A percentile compares a stretch with the other conserved stretches of the same genome.
These are phyloP conservation scores for Pelecanoides urinatrix DNA, from an alignment of 2,113 vertebrate species.

Conservation along the genomic window DNA sequence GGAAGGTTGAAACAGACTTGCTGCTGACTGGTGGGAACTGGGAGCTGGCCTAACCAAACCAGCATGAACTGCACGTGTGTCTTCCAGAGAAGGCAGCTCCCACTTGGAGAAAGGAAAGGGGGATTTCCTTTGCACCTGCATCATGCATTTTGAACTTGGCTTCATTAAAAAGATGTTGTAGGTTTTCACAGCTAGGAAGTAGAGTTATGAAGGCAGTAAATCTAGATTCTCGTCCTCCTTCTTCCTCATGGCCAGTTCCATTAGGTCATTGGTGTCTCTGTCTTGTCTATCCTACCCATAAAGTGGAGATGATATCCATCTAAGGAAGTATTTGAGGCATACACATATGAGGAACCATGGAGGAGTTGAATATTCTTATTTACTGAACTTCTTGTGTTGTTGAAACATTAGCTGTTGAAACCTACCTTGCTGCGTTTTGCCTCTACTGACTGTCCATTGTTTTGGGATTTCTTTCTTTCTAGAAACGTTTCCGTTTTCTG, in stretches of 20 bases:
- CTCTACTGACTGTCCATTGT: background rate
- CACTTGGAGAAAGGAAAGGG: background rate
- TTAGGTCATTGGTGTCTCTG: background rate
- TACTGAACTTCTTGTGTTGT: background rate
- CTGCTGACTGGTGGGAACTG: background rate
- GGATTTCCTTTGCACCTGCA: background rate
- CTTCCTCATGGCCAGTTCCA: background rate
- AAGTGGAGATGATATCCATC: background rate
- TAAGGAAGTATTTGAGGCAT: background rate
- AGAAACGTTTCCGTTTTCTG: conserved; percentile 79
- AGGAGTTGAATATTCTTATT: background rate
- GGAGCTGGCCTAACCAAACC: background rate
- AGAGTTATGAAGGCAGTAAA: background rate
- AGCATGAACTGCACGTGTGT: accelerated
- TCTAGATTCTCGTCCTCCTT: background rate
- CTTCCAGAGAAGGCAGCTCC: background rate
- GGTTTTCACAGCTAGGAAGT: background rate
- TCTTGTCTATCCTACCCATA: background rate
- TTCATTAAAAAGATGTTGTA: background rate
- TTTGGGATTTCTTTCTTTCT: background rate
- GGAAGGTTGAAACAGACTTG: too few relatives aligned
- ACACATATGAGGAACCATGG: background rate
- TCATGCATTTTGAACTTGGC: background rate
- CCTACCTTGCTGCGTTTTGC: background rate
- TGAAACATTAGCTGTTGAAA: background rate